These are phyloP conservation scores for Scopus umbretta DNA, from an alignment of 2,113 vertebrate species.

Conservation along the genomic window DNA sequence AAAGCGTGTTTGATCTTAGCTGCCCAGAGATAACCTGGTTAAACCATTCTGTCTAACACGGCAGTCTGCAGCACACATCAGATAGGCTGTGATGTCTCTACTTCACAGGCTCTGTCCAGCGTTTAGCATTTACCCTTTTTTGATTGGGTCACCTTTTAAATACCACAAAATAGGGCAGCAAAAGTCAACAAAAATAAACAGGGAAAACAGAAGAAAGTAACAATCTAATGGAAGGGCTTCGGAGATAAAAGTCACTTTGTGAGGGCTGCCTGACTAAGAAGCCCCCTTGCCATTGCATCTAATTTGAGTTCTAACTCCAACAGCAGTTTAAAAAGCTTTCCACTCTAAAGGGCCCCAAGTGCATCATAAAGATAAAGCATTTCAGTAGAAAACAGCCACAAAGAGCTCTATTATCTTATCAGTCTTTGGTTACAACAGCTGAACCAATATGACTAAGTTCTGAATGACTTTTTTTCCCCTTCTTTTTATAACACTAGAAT, in stretches of 20 bases:
- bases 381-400: constrained; percentile 92
- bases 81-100: constrained; percentile 71
- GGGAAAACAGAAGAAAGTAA: constrained; percentile 77
- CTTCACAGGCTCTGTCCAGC: constrained; percentile 69
- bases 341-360: constrained; percentile 93
- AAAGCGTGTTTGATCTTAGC: constrained; percentile 70
- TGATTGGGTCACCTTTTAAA: constrained; percentile 83
- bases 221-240: constrained; percentile 78
- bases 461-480: constrained; percentile 82
- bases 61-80: constrained; percentile 64
- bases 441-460: constrained; percentile 93
- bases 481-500: constrained; percentile 73
- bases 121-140: constrained; percentile 81
- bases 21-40: constrained; percentile 69
- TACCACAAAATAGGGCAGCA: constrained; percentile 86
- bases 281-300: constrained; percentile 79
- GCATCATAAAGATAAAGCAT: constrained; percentile 98
- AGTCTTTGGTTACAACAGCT: constrained; percentile 94
- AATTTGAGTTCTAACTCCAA: constrained; percentile 94
- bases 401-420: constrained; percentile 94
- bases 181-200: constrained; percentile 85
- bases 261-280: constrained; percentile 70
- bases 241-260: constrained; percentile 96
- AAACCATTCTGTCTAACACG: constrained; percentile 56
- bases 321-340: constrained; percentile 89